Evolutionary conservation across 2,113 vertebrate genomes (phyloP).

Genomic region (Rhadina sibilatrix): DNA sequence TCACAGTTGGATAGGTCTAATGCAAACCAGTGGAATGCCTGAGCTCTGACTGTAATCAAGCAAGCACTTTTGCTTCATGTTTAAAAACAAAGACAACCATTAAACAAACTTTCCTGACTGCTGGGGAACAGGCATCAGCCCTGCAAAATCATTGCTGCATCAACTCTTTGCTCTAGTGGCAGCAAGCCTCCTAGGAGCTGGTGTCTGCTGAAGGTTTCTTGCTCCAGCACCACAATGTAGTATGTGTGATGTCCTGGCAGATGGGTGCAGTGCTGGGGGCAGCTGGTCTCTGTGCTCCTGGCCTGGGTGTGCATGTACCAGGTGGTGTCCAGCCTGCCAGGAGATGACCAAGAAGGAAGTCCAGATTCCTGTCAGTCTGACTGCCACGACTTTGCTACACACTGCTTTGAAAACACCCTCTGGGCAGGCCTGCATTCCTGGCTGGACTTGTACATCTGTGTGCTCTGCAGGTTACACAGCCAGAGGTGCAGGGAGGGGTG

Average conservation of each 20-base stretch:
- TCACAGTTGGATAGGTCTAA: neutral
- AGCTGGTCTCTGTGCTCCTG: neutral
- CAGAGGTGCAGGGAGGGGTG: neutral
- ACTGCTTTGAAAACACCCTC: neutral
- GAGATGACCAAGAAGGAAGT: neutral
- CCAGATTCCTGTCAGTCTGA: rapidly evolving
- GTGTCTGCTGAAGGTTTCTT: neutral
- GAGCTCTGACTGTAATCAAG: neutral
- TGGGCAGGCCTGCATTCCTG: rapidly evolving
- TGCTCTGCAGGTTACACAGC: neutral
- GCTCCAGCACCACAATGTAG: rapidly evolving
- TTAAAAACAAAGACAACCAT: neutral
- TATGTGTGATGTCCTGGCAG: rapidly evolving
- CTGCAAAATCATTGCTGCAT: neutral
- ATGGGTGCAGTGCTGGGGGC: rapidly evolving
- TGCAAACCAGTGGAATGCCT: neutral
- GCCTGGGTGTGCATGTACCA: rapidly evolving
- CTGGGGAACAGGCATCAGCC: neutral
- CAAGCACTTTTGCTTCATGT: neutral
- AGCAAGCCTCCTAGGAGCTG: rapidly evolving
- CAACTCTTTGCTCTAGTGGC: rapidly evolving
- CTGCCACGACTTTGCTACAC: neutral
- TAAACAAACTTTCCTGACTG: neutral
- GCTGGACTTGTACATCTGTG: neutral
- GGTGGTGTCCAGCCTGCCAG: neutral